Percentiles rank a stretch among this genome's conserved stretches.
Conservation (phyloP, 1,140 invertebrate species). For the Pseudomyrmex concolor region DNA sequence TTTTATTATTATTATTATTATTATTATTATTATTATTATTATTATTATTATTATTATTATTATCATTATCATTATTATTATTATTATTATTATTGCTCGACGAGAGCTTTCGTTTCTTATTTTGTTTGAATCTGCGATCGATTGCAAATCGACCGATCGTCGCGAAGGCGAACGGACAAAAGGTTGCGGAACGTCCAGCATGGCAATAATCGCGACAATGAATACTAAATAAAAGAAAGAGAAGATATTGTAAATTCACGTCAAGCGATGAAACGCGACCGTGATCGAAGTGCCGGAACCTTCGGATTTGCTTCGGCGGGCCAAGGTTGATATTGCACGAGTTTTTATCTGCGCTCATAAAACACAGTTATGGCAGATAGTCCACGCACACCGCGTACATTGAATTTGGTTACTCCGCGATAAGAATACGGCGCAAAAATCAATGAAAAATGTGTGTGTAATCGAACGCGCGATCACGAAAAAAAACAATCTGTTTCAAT, state of each 20-base stretch:
- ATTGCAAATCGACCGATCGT: not conserved
- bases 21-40: too few species aligned
- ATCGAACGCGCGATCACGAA: not conserved
- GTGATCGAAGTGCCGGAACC: constrained; percentile 34
- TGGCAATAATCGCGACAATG: constrained; percentile 8
- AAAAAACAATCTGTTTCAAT: not conserved
- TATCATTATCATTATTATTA: too few species aligned
- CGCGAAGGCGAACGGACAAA: constrained; percentile 13
- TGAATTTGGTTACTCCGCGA: constrained; percentile 4
- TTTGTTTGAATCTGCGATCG: not conserved
- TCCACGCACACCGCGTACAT: constrained; percentile 1
- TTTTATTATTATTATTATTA: too few species aligned
- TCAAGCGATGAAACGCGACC: constrained; percentile 41
- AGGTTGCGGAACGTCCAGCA: not conserved
- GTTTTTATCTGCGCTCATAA: constrained; percentile 63
- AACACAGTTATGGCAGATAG: constrained; percentile 56
- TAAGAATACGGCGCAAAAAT: constrained; percentile 19
- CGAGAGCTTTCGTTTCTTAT: too few species aligned
- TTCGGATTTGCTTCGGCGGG: constrained; percentile 39
- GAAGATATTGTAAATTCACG: constrained; percentile 30
- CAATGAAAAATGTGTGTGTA: not conserved
- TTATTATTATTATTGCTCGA: not conserved
- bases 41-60: too few species aligned
- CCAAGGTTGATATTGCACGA: constrained; percentile 60
- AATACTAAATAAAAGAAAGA: constrained; percentile 35